Conservation (phyloP, 2,888 invertebrate genomes). For the Seira ritae region DNA sequence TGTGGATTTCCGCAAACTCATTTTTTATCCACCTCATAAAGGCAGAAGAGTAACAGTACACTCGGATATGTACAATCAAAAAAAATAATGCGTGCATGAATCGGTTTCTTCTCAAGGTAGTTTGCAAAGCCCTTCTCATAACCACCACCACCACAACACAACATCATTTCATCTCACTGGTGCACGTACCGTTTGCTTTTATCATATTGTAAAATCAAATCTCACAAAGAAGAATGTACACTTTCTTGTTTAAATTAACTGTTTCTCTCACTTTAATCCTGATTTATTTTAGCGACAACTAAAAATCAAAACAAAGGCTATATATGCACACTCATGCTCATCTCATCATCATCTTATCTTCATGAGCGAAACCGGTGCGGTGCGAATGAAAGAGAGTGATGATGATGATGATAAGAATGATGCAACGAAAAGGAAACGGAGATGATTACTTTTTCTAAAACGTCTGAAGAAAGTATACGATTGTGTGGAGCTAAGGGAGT, state of each 20-base stretch:
- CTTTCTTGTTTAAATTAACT: slow-evolving; percentile 61
- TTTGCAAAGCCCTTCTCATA: background rate
- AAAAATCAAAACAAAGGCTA: slow-evolving; percentile 7
- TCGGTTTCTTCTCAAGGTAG: slow-evolving; percentile 41
- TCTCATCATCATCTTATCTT: background rate
- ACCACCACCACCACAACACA: no score
- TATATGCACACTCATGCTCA: background rate
- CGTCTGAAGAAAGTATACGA: background rate
- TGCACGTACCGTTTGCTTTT: slow-evolving; percentile 9
- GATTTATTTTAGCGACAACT: slow-evolving; percentile 48
- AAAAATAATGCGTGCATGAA: slow-evolving; percentile 54
- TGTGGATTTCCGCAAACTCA: slow-evolving; percentile 60
- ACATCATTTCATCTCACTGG: background rate
- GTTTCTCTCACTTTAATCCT: slow-evolving; percentile 53
- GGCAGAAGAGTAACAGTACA: slow-evolving; percentile 48
- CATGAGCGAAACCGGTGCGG: slow-evolving; percentile 4
- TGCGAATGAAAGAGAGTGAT: slow-evolving; percentile 30
- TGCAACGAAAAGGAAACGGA: slow-evolving; percentile 2
- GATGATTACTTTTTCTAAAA: slow-evolving; percentile 1
- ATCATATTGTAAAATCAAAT: background rate
- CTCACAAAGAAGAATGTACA: slow-evolving; percentile 42
- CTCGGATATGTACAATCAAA: slow-evolving; percentile 54
- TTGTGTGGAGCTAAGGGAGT: background rate
- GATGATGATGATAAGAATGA: background rate
- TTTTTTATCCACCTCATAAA: slow-evolving; percentile 24